phyloP scores from a whole-genome alignment of 2,888 invertebrate species.

The Macaria liturata region DNA sequence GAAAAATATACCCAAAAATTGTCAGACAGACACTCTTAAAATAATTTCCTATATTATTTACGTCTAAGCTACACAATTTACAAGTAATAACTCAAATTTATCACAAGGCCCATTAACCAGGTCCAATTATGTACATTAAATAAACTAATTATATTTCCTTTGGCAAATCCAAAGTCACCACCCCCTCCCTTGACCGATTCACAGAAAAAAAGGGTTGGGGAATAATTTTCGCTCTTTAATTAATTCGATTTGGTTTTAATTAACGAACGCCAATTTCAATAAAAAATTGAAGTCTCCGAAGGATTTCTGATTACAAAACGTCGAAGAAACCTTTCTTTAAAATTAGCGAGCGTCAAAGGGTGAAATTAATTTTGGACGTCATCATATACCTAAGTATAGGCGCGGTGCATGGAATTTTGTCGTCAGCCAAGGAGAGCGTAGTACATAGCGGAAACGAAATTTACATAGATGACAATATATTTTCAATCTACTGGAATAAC shows the following conservation, averaged over 20 bases:
- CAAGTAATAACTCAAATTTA: not conserved
- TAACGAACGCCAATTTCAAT: conserved; percentile 77
- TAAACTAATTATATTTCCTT: not conserved
- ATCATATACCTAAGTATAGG: conserved; percentile 12
- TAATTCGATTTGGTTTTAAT: conserved; percentile 80
- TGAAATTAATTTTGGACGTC: conserved; percentile 23
- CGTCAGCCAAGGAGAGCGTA: no score
- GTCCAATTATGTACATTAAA: not conserved
- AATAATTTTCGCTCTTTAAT: conserved; percentile 70
- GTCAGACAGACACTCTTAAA: no score
- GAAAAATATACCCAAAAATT: no score
- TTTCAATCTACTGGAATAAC: no score
- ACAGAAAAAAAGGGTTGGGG: conserved; percentile 51
- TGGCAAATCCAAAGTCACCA: conserved; percentile 2
- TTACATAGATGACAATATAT: no score
- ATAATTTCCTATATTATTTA: no score
- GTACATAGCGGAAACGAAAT: no score
- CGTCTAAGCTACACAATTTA: no score
- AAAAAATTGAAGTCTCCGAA: conserved; percentile 69
- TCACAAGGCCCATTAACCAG: not conserved
- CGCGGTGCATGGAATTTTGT: conserved; percentile 14
- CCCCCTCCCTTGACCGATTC: conserved; percentile 42
- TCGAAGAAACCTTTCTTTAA: conserved; percentile 37
- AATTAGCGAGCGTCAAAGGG: conserved; percentile 29
- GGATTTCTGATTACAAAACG: conserved; percentile 70